Evolutionary conservation across 2,888 invertebrate species (phyloP).

Genomic region (Chrysolina americana): DNA sequence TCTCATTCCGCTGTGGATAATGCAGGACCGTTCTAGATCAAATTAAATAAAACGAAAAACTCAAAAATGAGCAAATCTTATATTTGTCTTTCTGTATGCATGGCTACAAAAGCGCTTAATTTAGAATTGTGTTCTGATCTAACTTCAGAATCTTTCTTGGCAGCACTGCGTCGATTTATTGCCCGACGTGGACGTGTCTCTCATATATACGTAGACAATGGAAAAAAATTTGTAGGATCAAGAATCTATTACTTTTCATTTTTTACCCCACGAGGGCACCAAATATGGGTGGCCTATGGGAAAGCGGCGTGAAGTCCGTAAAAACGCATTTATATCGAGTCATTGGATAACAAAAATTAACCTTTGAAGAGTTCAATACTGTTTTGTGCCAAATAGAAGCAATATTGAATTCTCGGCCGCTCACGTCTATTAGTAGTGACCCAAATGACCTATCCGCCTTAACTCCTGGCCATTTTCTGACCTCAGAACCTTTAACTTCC

Average conservation of each 20-base stretch:
- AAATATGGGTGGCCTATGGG: neutral
- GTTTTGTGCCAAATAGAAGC: neutral
- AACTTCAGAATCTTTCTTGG: conserved; percentile 17
- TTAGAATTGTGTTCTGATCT: conserved; percentile 25
- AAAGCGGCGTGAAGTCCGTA: neutral
- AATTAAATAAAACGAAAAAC: conserved; percentile 55
- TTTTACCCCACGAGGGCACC: neutral
- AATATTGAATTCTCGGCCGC: neutral
- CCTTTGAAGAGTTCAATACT: neutral
- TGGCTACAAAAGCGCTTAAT: conserved; percentile 26
- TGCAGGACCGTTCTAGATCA: no score
- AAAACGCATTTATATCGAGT: neutral
- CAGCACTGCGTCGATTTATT: conserved; percentile 13
- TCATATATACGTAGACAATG: no score
- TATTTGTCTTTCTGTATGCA: conserved; percentile 18
- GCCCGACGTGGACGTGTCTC: conserved; percentile 10
- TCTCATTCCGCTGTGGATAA: no score
- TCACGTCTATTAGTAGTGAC: neutral
- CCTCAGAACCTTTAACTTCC: neutral
- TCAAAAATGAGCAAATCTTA: conserved; percentile 66
- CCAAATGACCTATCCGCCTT: neutral
- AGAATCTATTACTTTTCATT: neutral
- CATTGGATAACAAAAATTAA: neutral
- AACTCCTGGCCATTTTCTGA: conserved; percentile 3
- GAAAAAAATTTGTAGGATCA: no score